Base-by-base conservation (phyloP, 1,140 invertebrate species). In the Zaprionus ghesquierei region DNA sequence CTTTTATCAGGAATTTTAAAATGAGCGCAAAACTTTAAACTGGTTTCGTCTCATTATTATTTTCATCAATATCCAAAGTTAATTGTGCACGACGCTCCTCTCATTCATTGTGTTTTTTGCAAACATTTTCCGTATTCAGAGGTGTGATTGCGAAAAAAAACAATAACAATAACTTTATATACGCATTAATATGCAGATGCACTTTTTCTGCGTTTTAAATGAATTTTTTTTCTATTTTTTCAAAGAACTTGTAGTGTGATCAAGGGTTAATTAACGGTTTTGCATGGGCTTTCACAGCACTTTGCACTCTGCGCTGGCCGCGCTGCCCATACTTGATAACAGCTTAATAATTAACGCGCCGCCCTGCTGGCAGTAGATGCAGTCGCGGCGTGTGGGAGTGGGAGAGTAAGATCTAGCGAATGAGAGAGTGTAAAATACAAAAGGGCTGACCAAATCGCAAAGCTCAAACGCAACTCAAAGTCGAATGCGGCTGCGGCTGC, bases 1-100 rank as follows among this genome's bases (percentile, higher is more conserved):
- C 59, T 72, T 79, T 79, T 68, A 85, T 77, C 54, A 86, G 72
- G 65, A 75, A 86, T 86, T 75, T 77, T 55, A 77, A n/a, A 73
- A 73, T 69, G 68, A 77, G 59, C 70, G 60, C 68, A 73, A 76
- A 80, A 38, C 38, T 35, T 6, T 22, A 77, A 85, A 85, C 81
- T 81, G 81, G 81, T 85, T 85, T 81, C 41, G 12, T 35, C 59
- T 41, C 63, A 68, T 56, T 68, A 58, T 54, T 70, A 70, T 69
- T 59, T 53, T 72, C 65, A 51, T 63, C 58, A 35, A 72, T 61
- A 56, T 41, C 59, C 35, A 15, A 50, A 75, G 38, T 31, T 38
- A 73, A 79, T 41, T 59, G 59, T 62, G 49, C 46, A 66, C 18
- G 41, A 18, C 2, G 8, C 41, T 44, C 18, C 22, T 56, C 18